phyloP scores from a whole-genome alignment of 2,113 vertebrate genomes.

The Poeciliopsis occidentalis region DNA sequence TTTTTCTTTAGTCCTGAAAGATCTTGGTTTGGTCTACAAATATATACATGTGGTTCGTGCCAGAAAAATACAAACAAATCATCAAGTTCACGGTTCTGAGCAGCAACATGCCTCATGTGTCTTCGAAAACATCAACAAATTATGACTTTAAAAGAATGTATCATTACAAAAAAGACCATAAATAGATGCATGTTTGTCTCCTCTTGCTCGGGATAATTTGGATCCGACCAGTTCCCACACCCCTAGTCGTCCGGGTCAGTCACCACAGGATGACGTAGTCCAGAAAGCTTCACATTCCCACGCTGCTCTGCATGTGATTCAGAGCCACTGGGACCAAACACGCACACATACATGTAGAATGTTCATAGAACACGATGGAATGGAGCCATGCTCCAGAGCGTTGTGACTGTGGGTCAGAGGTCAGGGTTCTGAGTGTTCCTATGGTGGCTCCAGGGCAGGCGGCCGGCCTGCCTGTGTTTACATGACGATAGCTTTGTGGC shows the following conservation, averaged over 20 bases:
- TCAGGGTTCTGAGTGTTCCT: slow-evolving; percentile 12
- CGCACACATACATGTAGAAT: neutral
- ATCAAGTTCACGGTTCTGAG: slow-evolving; percentile 7
- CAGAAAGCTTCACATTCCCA: slow-evolving; percentile 76
- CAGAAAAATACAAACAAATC: slow-evolving; percentile 11
- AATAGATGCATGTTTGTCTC: slow-evolving; percentile 38
- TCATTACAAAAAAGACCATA: slow-evolving; percentile 27
- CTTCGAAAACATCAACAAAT: neutral
- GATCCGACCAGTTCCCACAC: slow-evolving; percentile 73
- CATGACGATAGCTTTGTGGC: slow-evolving; percentile 17
- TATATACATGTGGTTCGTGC: neutral
- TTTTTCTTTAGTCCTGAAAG: slow-evolving; percentile 15
- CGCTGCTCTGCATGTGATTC: slow-evolving; percentile 67
- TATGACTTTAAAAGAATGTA: neutral
- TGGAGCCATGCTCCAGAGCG: neutral
- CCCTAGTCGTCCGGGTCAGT: slow-evolving; percentile 54
- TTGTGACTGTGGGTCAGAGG: slow-evolving; percentile 14
- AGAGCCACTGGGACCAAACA: slow-evolving; percentile 53
- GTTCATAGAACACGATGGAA: slow-evolving; percentile 22
- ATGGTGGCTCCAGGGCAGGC: slow-evolving; percentile 6
- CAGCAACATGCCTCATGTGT: neutral
- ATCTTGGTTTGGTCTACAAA: too few relatives aligned
- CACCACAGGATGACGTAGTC: slow-evolving; percentile 62
- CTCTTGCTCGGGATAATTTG: slow-evolving; percentile 35
- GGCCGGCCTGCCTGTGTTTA: slow-evolving; percentile 29